Base-by-base conservation (phyloP, 2,888 invertebrate species). In the Heliconius ismenius region DNA sequence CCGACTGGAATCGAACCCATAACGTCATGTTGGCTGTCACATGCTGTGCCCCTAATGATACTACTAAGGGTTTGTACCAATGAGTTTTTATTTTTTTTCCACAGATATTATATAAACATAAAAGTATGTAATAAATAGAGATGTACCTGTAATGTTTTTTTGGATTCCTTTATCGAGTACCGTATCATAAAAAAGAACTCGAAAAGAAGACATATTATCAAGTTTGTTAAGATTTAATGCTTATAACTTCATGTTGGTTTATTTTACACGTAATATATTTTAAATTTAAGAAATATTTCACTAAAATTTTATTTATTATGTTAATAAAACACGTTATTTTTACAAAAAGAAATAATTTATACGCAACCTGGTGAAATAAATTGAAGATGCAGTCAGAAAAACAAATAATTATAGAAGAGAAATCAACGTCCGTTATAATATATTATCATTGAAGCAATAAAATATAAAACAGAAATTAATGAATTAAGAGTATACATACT, bases 401-500 rank as follows among this genome's bases (percentile, higher is more conserved):
- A 62, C 26, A n/a, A 64, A 65, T 36, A 65, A n/a, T 65, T 65
- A n/a, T 36, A 39, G 15, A 65, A 11, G 13, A 39, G n/a, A n/a
- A 39, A 65, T 60, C 36, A 32, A 60, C 36, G 21, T 32, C 24
- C 24, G 21, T n/a, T 11, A 39, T 11, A 32, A 11, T 39, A 26
- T 49, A 49, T 63, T 32, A 64, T 26, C 36, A 43, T 54, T 63
- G n/a, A 75, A 32, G 39, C 62, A 26, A 60, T 62, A 73, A 73
- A 63, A 60, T 73, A 39, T 43, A 3, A 63, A 43, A 62, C 39
- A 72, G 60, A 60, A 73, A 62, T n/a, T 13, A 26, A 26, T 26
- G 10, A 32, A 74, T 62, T 68, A 75, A 75, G 76, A 77, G 43
- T 72, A 62, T 58, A 15, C 65, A 49, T 13, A 39, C 10, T 39